Evolutionary conservation across 2,113 vertebrate genomes (phyloP).

Genomic region (Mustelus asterias): DNA sequence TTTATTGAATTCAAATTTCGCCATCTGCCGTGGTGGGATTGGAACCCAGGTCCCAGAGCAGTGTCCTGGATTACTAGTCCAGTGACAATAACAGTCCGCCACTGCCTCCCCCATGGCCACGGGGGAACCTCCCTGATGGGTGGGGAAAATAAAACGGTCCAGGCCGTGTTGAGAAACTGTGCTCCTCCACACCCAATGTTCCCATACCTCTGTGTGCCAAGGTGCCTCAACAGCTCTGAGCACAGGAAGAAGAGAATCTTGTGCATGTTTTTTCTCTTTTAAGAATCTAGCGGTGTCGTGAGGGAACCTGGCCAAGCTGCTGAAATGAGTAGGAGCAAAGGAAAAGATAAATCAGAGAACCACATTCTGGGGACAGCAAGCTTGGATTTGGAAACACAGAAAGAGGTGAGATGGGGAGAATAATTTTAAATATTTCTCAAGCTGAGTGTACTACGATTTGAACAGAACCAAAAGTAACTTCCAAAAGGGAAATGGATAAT

Average conservation of each 20-base stretch:
- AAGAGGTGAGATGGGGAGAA: neutral
- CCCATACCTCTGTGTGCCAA: neutral
- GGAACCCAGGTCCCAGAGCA: no score
- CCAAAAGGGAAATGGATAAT: neutral
- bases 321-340: neutral
- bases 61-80: no score
- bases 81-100: no score
- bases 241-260: neutral
- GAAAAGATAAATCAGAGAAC: neutral
- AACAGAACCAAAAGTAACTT: neutral
- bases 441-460: neutral
- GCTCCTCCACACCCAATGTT: neutral
- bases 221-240: neutral
- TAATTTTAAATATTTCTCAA: neutral
- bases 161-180: neutral
- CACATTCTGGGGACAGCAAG: neutral
- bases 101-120: neutral
- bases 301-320: neutral
- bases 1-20: no score
- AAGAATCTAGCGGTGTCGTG: neutral
- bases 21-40: no score
- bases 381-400: neutral
- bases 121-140: neutral
- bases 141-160: neutral
- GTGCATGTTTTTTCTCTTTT: neutral